A percentile compares a stretch with the other conserved stretches of the same genome.
Conservation (phyloP, 2,797 vertebrate genomes). For the Acipenser ruthenus region DNA sequence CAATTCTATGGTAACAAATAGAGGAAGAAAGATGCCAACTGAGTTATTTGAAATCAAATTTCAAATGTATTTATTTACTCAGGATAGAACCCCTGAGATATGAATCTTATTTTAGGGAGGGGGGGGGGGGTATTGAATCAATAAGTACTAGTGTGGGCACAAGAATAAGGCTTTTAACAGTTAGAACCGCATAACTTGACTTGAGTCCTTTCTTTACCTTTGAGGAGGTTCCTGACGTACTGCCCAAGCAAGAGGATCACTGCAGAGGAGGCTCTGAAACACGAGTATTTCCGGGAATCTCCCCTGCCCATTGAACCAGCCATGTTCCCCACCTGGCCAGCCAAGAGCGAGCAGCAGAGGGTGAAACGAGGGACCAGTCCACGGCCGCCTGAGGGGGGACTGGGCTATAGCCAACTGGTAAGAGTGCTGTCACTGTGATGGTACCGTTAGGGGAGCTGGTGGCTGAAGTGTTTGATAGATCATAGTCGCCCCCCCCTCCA, state of each 20-base stretch:
- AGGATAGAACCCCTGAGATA: too few species aligned
- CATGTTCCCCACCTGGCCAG: conserved; percentile 97
- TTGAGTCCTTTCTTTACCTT: not conserved
- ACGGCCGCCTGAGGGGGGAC: conserved; percentile 83
- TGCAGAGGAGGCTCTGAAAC: conserved; percentile 85
- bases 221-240: conserved; percentile 83
- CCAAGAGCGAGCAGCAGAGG: conserved; percentile 92
- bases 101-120: too few species aligned
- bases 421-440: conserved; percentile 42
- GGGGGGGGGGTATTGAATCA: too few species aligned
- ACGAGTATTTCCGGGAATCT: conserved; percentile 84
- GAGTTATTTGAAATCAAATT: too few species aligned
- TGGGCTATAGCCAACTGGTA: conserved; percentile 92
- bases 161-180: too few species aligned
- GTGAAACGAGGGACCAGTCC: conserved; percentile 94
- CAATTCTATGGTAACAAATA: too few species aligned
- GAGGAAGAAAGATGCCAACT: too few species aligned
- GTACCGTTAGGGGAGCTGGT: not conserved
- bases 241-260: conserved; percentile 82
- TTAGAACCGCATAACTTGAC: not conserved
- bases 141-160: too few species aligned
- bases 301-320: conserved; percentile 88
- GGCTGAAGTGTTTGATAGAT: too few species aligned
- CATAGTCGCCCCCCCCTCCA: too few species aligned
- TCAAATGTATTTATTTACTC: too few species aligned